phyloP scores from a whole-genome alignment of 2,797 vertebrate genomes.

The Acanthiza pusilla region DNA sequence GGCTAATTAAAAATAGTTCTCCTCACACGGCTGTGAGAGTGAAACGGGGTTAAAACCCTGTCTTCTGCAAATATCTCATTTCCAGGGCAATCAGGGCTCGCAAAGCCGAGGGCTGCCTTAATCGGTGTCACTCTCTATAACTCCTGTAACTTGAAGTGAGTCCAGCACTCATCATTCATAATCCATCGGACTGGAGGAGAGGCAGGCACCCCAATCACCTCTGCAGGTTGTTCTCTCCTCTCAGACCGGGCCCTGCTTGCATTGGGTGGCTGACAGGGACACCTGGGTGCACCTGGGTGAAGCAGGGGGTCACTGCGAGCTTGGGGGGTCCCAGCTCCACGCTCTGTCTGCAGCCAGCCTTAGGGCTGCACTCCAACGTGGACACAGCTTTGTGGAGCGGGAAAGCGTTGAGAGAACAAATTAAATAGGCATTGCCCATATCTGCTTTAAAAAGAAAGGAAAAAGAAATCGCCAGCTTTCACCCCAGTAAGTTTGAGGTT shows the following conservation, averaged over 20 bases:
- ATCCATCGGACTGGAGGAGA: background rate
- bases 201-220: background rate
- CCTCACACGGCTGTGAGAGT: background rate
- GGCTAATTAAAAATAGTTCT: background rate
- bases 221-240: background rate
- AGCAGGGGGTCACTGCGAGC: background rate
- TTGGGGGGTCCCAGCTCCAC: background rate
- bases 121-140: background rate
- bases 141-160: background rate
- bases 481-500: background rate
- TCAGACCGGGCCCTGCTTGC: background rate
- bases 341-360: accelerated
- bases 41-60: background rate
- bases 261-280: background rate
- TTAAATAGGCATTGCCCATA: background rate
- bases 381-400: background rate
- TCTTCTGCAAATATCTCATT: background rate
- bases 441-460: background rate
- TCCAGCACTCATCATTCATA: background rate
- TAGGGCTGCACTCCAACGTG: background rate
- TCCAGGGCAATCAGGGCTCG: background rate
- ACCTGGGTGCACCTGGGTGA: accelerated
- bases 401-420: conserved; percentile 13
- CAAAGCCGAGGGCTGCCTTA: background rate
- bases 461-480: background rate